Conservation (phyloP, 2,888 invertebrate genomes). For the Torymus tubicola region DNA sequence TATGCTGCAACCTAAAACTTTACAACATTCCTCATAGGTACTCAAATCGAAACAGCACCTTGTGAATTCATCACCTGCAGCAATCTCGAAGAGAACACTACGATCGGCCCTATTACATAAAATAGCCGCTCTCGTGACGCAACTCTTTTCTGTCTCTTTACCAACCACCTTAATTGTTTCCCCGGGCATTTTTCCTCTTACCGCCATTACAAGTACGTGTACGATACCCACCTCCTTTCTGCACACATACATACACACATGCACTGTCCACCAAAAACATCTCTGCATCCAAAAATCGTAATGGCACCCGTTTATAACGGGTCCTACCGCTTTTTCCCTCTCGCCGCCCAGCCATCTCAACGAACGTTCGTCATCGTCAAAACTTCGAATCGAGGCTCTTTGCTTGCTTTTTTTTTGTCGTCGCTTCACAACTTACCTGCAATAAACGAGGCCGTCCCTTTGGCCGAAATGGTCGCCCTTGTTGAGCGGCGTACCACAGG, state of each 20-base stretch:
- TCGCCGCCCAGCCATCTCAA: background rate
- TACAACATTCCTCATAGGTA: too few species aligned
- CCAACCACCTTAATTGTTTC: conserved; percentile 12
- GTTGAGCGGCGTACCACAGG: conserved; percentile 88
- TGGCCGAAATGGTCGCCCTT: conserved; percentile 96
- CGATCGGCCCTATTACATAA: background rate
- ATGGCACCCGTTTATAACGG: conserved; percentile 39
- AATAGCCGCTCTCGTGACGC: background rate
- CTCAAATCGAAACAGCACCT: too few species aligned
- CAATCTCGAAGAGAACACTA: too few species aligned
- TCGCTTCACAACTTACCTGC: conserved; percentile 74
- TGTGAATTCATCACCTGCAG: too few species aligned
- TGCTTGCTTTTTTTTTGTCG: conserved; percentile 10
- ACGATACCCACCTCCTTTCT: too few species aligned
- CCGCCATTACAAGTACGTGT: too few species aligned
- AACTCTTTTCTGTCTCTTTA: background rate
- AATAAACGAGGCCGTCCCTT: conserved; percentile 87
- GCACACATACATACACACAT: too few species aligned
- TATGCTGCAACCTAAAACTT: too few species aligned
- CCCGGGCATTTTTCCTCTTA: conserved; percentile 11
- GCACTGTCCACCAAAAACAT: background rate
- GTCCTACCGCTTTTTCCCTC: background rate
- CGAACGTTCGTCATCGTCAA: conserved; percentile 10
- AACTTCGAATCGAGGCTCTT: background rate
- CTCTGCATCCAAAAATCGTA: conserved; percentile 18